phyloP scores from a whole-genome alignment of 1,140 invertebrate genomes.

The Lepidurus couesii region DNA sequence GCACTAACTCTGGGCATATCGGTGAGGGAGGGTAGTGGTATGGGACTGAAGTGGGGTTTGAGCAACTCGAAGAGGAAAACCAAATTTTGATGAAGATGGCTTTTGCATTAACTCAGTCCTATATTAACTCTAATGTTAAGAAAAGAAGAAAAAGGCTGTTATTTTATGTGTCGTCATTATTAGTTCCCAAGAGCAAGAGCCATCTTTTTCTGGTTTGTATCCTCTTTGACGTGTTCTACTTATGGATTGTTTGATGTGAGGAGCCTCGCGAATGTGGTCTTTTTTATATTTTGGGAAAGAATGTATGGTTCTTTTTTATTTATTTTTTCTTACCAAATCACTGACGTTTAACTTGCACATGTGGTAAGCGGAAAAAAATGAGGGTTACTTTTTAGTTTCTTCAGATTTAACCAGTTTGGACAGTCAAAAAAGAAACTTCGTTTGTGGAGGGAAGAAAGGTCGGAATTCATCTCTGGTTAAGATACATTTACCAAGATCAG shows the following conservation, averaged over 20 bases:
- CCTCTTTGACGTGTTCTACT: background rate
- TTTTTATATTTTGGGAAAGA: background rate
- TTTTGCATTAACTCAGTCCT: background rate
- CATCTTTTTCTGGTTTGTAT: background rate
- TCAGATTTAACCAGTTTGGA: background rate
- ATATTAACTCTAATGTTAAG: no score
- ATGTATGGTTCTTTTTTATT: background rate
- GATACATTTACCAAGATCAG: no score
- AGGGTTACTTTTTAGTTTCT: background rate
- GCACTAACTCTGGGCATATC: background rate
- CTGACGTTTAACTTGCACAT: background rate
- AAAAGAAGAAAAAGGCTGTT: no score
- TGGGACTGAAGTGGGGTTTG: background rate
- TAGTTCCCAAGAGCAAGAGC: background rate
- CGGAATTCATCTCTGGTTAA: no score
- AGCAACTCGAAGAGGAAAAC: background rate
- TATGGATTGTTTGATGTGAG: conserved; percentile 8
- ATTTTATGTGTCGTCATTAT: no score
- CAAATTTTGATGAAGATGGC: background rate
- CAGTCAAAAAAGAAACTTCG: background rate
- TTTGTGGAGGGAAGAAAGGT: background rate
- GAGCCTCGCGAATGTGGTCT: conserved; percentile 10
- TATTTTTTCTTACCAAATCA: background rate
- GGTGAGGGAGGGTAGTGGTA: background rate
- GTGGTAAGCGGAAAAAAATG: background rate